Base-by-base conservation (phyloP, 2,113 vertebrate genomes). In the Misgurnus anguillicaudatus region DNA sequence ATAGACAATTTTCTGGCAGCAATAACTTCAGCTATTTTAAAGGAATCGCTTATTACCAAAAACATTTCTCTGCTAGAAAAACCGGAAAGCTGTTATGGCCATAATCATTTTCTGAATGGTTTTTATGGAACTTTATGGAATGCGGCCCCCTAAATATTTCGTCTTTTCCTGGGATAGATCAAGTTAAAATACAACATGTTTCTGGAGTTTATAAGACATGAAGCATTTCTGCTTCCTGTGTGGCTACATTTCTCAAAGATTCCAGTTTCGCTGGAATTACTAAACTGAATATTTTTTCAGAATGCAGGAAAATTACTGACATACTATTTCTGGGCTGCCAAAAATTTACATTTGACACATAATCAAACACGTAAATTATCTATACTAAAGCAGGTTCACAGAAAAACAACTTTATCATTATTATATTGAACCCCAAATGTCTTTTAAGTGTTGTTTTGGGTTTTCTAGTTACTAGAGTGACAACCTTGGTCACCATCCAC, bases 341-440 rank as follows among this genome's bases (percentile, higher is more conserved):
- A 39, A 63, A 75, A 80, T 77, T 42, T 80, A 86, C 79, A 86
- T 60, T 66, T 87, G 87, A 86, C 83, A 21, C 16, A 48, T 66
- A 78, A 82, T 89, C 83, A 89, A 82, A 86, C 68, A 83, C 79
- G 81, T 61, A 85, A 78, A 75, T 83, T 53, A 86, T 89, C 73
- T 82, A 69, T 39, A 42, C 57, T 14, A 21, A 74, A 55, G 76
- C 8, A 9, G 66, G 89, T 31, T 31, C 24, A 31, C 24, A 1
- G 2, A 31, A 31, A 31, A 31, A 31, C 24, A 31, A 31, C 24
- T 31, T 31, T 24, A 24, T 1, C 24, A 31, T 31, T 31, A 31
- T 31, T 31, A n/a, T 31, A 31, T 31, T 31, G 24, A 31, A 31
- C 24, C 24, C 1, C 24, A 31, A 31, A 31, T 31, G 24, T 31